Base-by-base conservation (phyloP, 2,797 vertebrate genomes). In the Saguinus oedipus region DNA sequence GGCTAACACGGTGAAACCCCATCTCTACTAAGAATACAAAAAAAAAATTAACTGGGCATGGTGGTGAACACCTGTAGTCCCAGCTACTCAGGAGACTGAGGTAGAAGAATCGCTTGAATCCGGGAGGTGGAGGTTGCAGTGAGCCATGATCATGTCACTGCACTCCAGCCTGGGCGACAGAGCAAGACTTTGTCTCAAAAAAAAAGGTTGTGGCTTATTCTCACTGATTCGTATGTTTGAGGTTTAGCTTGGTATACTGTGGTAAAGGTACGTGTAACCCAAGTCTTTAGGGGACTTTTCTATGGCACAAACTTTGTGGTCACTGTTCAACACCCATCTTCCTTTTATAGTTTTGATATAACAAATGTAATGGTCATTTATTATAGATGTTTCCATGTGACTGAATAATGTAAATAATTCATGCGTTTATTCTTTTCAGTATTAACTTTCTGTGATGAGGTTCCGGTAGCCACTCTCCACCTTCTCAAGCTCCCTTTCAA, bases 261-360 rank as follows among this genome's bases (percentile, higher is more conserved):
- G 99, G 98, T 99, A 99, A 99, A 99, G 99, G 99, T 99, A 99
- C 98, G 99, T 98, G 98, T 99, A 99, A 97, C 99, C 99, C 98
- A 99, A 99, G 98, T 99, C 99, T 99, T 99, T 99, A 82, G 99
- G 99, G 98, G 99, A 99, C 97, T 99, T 99, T 98, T 99, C 99
- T 93, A 99, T 99, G 98, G 99, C 99, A 99, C 99, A 99, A 96
- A 99, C 99, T 99, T 99, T 99, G 98, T 99, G 99, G 99, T 99
- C 99, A 2, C 99, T 99, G 99, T 99, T 99, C 98, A 99, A 99
- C 98, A 99, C 99, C 99, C 99, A 99, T 98, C 99, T 99, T 80
- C 36, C n/a, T 46, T 10, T 78, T 30, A n/a, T n/a, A n/a, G 20
- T 81, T 53, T 81, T 55, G 22, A 81, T 27, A 55, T 55, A 13